Percentiles rank a stretch among this genome's conserved stretches.
Evolutionary conservation across 2,113 vertebrate genomes (phyloP).

Genomic region (Lichenostomus cassidix): DNA sequence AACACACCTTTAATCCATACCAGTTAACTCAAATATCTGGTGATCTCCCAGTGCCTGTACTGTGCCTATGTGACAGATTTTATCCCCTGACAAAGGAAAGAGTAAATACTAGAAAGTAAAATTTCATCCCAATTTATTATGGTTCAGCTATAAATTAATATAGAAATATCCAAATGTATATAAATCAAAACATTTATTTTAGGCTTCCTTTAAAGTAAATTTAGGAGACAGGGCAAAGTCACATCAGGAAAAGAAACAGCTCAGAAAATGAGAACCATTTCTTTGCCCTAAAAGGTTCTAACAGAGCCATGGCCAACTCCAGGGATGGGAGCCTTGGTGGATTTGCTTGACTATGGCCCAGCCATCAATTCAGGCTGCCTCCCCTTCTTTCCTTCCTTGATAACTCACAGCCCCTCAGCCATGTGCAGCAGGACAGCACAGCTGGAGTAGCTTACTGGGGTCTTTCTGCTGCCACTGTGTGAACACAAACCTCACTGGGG

Average conservation of each 20-base stretch:
- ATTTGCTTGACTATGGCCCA: background rate
- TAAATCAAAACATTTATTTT: background rate
- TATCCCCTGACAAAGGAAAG: background rate
- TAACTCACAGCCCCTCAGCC: fast-evolving
- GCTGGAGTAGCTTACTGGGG: fast-evolving
- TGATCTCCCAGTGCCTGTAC: background rate
- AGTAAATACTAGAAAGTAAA: background rate
- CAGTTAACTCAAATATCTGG: background rate
- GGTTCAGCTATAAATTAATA: background rate
- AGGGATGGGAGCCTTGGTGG: background rate
- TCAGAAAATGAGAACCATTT: background rate
- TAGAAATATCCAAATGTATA: background rate
- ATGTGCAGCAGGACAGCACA: fast-evolving
- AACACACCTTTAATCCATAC: background rate
- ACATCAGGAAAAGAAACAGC: background rate
- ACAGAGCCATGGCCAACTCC: background rate
- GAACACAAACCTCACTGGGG: background rate
- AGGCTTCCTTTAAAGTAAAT: background rate
- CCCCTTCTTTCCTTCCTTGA: background rate
- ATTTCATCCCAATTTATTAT: background rate
- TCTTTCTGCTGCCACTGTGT: background rate
- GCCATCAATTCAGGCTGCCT: background rate
- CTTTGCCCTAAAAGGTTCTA: background rate
- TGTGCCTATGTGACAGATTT: background rate
- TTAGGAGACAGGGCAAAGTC: background rate